phyloP scores from a whole-genome alignment of 2,797 vertebrate genomes.

The Leptatherina wallacei region DNA sequence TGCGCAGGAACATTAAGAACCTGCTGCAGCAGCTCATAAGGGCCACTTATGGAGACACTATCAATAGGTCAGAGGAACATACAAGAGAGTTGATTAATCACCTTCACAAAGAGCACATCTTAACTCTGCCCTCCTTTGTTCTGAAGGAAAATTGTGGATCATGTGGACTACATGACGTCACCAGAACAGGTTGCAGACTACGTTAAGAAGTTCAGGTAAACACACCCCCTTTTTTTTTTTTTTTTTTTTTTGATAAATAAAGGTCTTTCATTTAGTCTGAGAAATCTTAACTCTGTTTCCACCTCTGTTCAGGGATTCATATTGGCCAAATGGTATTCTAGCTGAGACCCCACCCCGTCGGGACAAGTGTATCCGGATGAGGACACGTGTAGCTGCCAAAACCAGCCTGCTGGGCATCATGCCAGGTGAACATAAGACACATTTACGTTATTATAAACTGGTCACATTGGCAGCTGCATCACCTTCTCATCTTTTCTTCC shows the following conservation, averaged over 20 bases:
- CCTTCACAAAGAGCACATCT: not conserved
- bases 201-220: slow-evolving; percentile 97
- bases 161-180: slow-evolving; percentile 97
- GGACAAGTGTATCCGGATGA: slow-evolving; percentile 95
- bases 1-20: slow-evolving; percentile 98
- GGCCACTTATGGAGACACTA: slow-evolving; percentile 95
- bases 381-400: slow-evolving; percentile 95
- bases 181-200: slow-evolving; percentile 98
- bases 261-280: not conserved
- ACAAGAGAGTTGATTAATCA: too few relatives aligned
- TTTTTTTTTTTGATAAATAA: not conserved
- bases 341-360: slow-evolving; percentile 91
- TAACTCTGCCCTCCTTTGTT: slow-evolving; percentile 34
- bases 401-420: slow-evolving; percentile 95
- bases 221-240: not conserved
- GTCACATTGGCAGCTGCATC: not conserved
- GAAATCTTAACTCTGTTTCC: not conserved
- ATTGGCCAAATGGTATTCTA: slow-evolving; percentile 98
- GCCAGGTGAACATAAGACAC: slow-evolving; percentile 87
- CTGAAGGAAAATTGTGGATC: slow-evolving; percentile 98
- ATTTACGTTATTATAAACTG: not conserved
- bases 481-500: not conserved
- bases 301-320: slow-evolving; percentile 87
- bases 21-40: slow-evolving; percentile 96
- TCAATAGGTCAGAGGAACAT: slow-evolving; percentile 87